These are phyloP conservation scores for Ellobium chinense DNA, from an alignment of 2,888 invertebrate genomes.

Conservation along the genomic window DNA sequence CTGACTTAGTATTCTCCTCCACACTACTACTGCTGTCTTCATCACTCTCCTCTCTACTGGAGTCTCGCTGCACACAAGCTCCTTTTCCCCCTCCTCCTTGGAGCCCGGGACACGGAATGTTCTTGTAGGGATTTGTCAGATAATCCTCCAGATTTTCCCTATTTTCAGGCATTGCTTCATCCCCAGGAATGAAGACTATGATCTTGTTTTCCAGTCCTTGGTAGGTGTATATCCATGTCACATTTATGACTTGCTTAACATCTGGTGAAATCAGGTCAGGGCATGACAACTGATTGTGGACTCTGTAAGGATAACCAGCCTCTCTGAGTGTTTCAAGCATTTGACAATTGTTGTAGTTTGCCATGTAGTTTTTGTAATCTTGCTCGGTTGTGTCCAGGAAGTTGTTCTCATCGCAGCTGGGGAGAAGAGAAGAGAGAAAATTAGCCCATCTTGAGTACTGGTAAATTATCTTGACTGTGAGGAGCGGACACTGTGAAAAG, in stretches of 20 bases:
- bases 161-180: slow-evolving; percentile 21
- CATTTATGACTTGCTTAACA: slow-evolving; percentile 32
- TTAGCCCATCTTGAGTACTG: no score
- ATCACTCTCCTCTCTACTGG: neutral
- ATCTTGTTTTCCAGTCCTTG: slow-evolving; percentile 52
- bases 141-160: neutral
- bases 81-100: neutral
- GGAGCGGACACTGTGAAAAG: no score
- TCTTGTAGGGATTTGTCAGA: slow-evolving; percentile 32
- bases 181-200: slow-evolving; percentile 47
- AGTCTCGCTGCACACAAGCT: neutral
- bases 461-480: no score
- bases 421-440: no score
- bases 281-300: slow-evolving; percentile 38
- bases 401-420: slow-evolving; percentile 22
- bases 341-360: slow-evolving; percentile 17
- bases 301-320: slow-evolving; percentile 25
- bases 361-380: slow-evolving; percentile 46
- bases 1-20: no score
- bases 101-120: slow-evolving; percentile 45
- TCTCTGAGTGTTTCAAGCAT: slow-evolving; percentile 21
- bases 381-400: slow-evolving; percentile 46
- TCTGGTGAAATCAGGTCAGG: slow-evolving; percentile 1
- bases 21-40: neutral
- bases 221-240: slow-evolving; percentile 49